Conservation (phyloP, 2,113 vertebrate species). For the Daubentonia madagascariensis region DNA sequence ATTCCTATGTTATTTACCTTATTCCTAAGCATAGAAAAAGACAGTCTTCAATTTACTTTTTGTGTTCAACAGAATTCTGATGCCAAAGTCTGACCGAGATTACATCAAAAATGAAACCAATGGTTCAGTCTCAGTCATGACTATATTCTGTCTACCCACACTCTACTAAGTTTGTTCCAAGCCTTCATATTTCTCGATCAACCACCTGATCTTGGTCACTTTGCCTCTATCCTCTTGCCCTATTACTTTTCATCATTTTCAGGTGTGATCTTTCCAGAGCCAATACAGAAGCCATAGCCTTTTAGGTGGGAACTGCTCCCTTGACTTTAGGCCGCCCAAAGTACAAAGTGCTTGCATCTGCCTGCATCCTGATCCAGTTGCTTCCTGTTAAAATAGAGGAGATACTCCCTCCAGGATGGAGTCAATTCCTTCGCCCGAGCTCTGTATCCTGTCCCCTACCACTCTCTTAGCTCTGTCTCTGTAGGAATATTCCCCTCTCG, state of each 20-base stretch:
- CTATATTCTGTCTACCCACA: too few species aligned
- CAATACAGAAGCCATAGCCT: not conserved
- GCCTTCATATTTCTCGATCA: not conserved
- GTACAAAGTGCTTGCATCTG: not conserved
- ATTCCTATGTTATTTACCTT: not conserved
- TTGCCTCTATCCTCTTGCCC: too few species aligned
- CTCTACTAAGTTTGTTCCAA: not conserved
- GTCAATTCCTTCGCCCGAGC: not conserved
- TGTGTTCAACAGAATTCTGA: not conserved
- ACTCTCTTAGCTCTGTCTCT: not conserved
- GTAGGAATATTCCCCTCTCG: not conserved
- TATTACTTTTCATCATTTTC: not conserved
- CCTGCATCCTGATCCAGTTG: not conserved
- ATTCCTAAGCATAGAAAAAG: not conserved
- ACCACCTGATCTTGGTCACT: not conserved
- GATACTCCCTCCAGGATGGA: not conserved
- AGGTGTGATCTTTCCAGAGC: not conserved
- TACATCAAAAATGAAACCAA: not conserved
- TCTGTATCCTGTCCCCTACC: too few species aligned
- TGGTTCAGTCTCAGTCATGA: not conserved
- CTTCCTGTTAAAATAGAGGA: not conserved
- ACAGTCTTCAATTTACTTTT: not conserved
- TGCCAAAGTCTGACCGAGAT: not conserved
- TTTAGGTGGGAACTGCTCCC: not conserved
- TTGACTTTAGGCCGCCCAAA: not conserved